Conservation (phyloP, 2,888 invertebrate genomes). For the Tortricodes alternella region DNA sequence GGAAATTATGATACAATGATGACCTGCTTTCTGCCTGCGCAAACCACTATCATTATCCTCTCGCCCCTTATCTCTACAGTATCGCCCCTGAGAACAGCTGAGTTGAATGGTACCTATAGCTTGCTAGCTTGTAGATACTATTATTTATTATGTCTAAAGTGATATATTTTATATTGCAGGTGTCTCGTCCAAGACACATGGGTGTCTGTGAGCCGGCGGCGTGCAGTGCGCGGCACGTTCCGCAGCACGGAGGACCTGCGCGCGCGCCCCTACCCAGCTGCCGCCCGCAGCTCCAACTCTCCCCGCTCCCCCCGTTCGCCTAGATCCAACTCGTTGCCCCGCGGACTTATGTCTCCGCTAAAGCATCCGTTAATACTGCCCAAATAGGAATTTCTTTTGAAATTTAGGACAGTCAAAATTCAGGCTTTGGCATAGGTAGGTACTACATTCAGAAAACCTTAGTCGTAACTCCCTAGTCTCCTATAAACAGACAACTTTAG, state of each 20-base stretch:
- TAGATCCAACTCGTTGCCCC: constrained; percentile 58
- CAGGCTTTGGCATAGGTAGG: not conserved
- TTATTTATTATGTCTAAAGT: too few species aligned
- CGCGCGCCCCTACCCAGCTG: constrained; percentile 59
- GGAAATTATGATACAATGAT: too few species aligned
- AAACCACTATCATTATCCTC: too few species aligned
- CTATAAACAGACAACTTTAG: too few species aligned
- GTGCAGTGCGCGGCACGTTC: constrained; percentile 59
- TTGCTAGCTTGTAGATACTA: too few species aligned
- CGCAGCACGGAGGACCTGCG: constrained; percentile 72
- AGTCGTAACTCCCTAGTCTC: too few species aligned
- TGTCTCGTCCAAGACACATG: constrained; percentile 70
- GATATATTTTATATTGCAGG: constrained; percentile 50
- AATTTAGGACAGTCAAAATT: not conserved
- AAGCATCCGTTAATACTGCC: constrained; percentile 44
- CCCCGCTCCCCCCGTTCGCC: constrained; percentile 41
- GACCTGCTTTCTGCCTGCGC: too few species aligned
- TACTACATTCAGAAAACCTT: too few species aligned
- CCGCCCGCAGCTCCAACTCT: constrained; percentile 39
- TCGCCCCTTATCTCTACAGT: too few species aligned
- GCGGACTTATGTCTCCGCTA: constrained; percentile 54
- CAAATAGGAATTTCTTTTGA: not conserved
- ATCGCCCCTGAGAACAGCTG: too few species aligned
- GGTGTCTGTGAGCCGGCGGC: constrained; percentile 59
- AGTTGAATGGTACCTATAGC: too few species aligned